phyloP scores from a whole-genome alignment of 2,888 invertebrate genomes.

The Rhagonycha fulva region DNA sequence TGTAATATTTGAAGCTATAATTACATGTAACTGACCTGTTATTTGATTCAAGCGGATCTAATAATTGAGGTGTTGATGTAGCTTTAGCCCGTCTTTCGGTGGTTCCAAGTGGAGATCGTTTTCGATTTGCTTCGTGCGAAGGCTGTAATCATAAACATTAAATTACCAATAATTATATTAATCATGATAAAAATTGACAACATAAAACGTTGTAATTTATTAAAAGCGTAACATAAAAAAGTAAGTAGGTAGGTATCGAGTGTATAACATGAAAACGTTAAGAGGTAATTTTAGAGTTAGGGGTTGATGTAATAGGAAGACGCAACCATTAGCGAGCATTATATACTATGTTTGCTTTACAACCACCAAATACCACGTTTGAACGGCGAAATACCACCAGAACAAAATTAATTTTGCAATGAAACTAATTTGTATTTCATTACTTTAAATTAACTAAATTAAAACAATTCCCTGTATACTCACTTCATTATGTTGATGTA shows the following conservation, averaged over 20 bases:
- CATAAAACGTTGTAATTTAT: neutral
- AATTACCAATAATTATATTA: neutral
- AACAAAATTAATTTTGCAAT: constrained; percentile 8
- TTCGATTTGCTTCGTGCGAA: constrained; percentile 49
- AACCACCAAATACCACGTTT: neutral
- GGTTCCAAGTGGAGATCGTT: constrained; percentile 48
- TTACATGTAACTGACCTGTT: constrained; percentile 38
- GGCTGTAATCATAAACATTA: constrained; percentile 44
- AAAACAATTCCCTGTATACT: neutral
- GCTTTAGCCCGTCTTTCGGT: constrained; percentile 46
- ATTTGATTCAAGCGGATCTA: constrained; percentile 46
- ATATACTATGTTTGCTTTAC: constrained; percentile 1
- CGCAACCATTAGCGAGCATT: constrained; percentile 13
- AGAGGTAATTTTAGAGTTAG: neutral
- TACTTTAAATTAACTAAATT: neutral
- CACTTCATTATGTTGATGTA: neutral
- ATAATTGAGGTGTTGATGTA: constrained; percentile 52
- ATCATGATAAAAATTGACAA: neutral
- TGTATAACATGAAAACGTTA: neutral
- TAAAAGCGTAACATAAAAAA: neutral
- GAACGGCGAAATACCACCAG: neutral
- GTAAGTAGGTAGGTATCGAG: neutral
- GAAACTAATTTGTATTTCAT: neutral
- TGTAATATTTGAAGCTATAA: constrained; percentile 6
- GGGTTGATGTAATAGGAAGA: constrained; percentile 3